These are phyloP conservation scores for Pachypanchax playfairii DNA, from an alignment of 2,113 vertebrate species.

Conservation along the genomic window DNA sequence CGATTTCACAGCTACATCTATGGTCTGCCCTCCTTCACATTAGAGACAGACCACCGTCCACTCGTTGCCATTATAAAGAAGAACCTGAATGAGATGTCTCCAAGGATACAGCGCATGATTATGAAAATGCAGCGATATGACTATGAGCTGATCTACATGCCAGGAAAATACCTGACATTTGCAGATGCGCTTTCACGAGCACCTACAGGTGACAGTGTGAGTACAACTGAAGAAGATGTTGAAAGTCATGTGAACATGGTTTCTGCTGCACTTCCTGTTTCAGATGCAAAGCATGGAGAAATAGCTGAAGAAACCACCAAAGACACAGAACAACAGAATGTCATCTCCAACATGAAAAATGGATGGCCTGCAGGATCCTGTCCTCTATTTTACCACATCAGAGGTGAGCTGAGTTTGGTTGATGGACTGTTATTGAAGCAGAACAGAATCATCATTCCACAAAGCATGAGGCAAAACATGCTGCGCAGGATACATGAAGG, in stretches of 20 bases:
- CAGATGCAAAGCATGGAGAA: not conserved
- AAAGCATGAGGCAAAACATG: not conserved
- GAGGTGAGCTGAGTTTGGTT: not conserved
- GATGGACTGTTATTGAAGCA: not conserved
- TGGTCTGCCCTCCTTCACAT: not conserved
- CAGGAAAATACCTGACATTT: not conserved
- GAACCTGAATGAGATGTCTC: not conserved
- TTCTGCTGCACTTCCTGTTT: not conserved
- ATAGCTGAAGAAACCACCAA: not conserved
- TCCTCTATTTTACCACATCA: not conserved
- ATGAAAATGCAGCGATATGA: not conserved
- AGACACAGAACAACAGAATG: not conserved
- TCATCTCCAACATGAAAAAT: accelerated
- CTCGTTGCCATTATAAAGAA: not conserved
- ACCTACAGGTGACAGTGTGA: not conserved
- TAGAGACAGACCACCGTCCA: not conserved
- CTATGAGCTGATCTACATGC: not conserved
- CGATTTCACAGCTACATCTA: not conserved
- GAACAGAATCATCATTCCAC: not conserved
- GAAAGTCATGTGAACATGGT: not conserved
- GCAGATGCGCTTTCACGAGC: not conserved
- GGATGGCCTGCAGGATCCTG: accelerated
- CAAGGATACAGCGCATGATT: not conserved
- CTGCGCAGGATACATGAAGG: not conserved
- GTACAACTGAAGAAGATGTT: not conserved